Evolutionary conservation across 2,797 vertebrate genomes (phyloP).

Genomic region (Macropodus opercularis): DNA sequence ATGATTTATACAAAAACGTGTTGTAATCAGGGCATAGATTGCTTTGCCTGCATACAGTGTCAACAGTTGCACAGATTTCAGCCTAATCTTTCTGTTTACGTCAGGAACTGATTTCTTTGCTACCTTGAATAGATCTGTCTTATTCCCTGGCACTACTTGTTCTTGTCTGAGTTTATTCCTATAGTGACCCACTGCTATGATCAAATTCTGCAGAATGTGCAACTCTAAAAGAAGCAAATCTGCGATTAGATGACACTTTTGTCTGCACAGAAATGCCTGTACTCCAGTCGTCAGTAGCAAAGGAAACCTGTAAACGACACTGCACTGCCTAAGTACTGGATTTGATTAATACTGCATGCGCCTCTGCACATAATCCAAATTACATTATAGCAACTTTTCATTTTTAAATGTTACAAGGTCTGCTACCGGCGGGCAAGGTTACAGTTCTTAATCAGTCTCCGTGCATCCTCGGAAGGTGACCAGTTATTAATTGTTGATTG

Average conservation of each 20-base stretch:
- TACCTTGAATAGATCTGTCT: constrained; percentile 30
- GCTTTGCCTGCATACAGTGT: constrained; percentile 15
- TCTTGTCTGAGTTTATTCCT: constrained; percentile 11
- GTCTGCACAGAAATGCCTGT: constrained; percentile 10
- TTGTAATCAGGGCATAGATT: constrained; percentile 21
- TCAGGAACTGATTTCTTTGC: constrained; percentile 24
- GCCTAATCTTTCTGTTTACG: constrained; percentile 45
- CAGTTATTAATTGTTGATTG: constrained; percentile 30
- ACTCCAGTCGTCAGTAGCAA: not conserved
- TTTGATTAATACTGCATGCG: constrained; percentile 24
- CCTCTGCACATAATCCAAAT: constrained; percentile 27
- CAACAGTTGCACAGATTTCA: constrained; percentile 38
- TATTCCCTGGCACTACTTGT: constrained; percentile 29
- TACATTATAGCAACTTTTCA: constrained; percentile 24
- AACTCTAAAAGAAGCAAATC: constrained; percentile 27
- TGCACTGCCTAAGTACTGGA: not conserved
- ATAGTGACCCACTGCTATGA: constrained; percentile 22
- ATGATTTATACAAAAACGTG: constrained; percentile 16
- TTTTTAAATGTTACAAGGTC: constrained; percentile 11
- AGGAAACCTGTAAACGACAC: constrained; percentile 3
- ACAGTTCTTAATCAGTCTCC: constrained; percentile 44
- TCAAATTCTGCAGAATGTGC: constrained; percentile 24
- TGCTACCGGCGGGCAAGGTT: constrained; percentile 7
- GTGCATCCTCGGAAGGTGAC: constrained; percentile 33
- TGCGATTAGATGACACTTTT: constrained; percentile 16